Percentiles rank a stretch among this genome's conserved stretches.
phyloP scores from a whole-genome alignment of 2,797 vertebrate genomes.

The Lithobates pipiens region DNA sequence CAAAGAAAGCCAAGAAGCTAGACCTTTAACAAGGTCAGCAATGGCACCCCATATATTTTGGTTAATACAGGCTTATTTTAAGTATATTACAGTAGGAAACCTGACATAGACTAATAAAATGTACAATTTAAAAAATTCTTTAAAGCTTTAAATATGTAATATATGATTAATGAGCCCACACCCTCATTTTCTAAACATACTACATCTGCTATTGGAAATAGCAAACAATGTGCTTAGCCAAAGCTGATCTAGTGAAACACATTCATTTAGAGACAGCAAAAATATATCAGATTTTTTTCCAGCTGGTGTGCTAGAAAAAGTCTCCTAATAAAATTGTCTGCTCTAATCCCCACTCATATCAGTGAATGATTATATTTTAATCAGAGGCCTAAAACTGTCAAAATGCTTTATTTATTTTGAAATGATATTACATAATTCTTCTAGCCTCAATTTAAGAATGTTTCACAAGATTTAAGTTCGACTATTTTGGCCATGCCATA shows the following conservation, averaged over 20 bases:
- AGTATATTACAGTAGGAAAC: too few relatives aligned
- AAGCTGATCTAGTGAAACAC: constrained; percentile 10
- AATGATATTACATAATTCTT: constrained; percentile 24
- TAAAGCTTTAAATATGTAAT: constrained; percentile 1
- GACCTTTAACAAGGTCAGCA: too few relatives aligned
- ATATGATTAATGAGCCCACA: constrained; percentile 24
- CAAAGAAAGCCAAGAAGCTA: too few relatives aligned
- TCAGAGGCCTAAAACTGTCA: constrained; percentile 2
- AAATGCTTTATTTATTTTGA: constrained; percentile 27
- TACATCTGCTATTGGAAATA: constrained; percentile 27
- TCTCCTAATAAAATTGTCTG: constrained; percentile 32
- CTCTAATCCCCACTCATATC: not conserved
- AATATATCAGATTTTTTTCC: constrained; percentile 29
- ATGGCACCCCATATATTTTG: too few relatives aligned
- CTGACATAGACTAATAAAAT: not conserved
- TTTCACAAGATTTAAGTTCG: not conserved
- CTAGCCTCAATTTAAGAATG: not conserved
- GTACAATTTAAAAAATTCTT: not conserved
- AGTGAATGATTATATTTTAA: not conserved
- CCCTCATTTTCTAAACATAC: constrained; percentile 18
- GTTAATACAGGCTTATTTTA: too few relatives aligned
- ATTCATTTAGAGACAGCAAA: constrained; percentile 30
- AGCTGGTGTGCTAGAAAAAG: constrained; percentile 15
- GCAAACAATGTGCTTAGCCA: constrained; percentile 23
- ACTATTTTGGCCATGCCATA: not conserved